Evolutionary conservation across 1,140 invertebrate genomes (phyloP).

Genomic region (Musca vetustissima): DNA sequence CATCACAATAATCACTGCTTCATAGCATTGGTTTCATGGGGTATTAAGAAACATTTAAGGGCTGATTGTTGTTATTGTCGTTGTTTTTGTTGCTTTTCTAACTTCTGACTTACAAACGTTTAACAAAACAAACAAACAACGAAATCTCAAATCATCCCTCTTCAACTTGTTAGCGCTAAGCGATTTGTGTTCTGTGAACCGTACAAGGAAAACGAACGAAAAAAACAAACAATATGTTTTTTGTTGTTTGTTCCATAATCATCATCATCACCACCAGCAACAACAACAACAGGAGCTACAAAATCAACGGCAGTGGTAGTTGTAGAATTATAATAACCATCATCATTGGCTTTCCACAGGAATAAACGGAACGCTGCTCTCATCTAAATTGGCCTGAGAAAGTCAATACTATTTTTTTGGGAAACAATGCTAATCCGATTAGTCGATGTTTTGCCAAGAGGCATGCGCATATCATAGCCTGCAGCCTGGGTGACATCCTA

Average conservation of each 20-base stretch:
- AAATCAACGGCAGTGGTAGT: no score
- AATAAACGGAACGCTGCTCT: no score
- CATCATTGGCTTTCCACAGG: neutral
- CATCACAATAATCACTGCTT: no score
- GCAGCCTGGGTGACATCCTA: neutral
- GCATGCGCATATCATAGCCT: constrained; percentile 5
- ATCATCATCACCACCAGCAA: no score
- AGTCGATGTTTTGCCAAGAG: constrained; percentile 19
- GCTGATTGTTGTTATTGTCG: constrained; percentile 1
- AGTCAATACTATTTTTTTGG: constrained; percentile 22
- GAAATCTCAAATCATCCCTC: neutral
- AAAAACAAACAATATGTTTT: neutral
- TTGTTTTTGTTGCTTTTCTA: neutral
- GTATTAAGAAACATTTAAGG: constrained; percentile 2
- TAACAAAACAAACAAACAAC: neutral
- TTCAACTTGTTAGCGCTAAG: neutral
- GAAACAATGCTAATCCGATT: constrained; percentile 20
- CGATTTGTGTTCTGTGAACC: no score
- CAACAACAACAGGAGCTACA: no score
- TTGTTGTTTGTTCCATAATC: neutral
- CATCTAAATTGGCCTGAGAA: constrained; percentile 17
- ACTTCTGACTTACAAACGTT: constrained; percentile 3
- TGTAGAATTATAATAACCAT: no score
- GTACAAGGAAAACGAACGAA: no score
- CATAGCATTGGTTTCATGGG: no score